Base-by-base conservation (phyloP, 2,113 vertebrate species). In the Ibidorhyncha struthersii region DNA sequence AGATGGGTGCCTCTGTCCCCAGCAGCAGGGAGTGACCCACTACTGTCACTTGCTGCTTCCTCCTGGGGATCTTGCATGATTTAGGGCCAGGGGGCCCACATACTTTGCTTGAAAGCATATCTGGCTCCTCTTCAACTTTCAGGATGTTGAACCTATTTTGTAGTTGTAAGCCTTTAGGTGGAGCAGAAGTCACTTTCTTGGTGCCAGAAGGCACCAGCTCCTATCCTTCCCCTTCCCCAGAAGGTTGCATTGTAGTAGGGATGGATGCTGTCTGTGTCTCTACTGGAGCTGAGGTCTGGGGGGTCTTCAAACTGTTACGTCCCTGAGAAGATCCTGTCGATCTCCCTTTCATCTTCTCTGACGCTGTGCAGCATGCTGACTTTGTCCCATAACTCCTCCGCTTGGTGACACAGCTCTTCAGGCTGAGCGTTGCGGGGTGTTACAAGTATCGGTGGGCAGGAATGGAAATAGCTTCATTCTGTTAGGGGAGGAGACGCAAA, bases 351-450 rank as follows among this genome's bases (percentile, higher is more conserved):
- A 8, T 13, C 32, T 32, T 45, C 72, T 12, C 1, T 3, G 71
- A 8, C 4, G 12, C 58, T 17, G 47, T 40, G 83, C 53, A 67
- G 61, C 71, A 8, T 5, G 3, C n/a, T 25, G 65, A 2, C 25
- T 36, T 65, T 22, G 62, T 59, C 40, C 73, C 1, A 0, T 7
- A 9, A 26, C 65, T n/a, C 66, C 43, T 67, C 41, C 12, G 4
- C 27, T 40, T 45, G 72, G 25, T 56, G 82, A 67, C 66, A 9
- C n/a, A 16, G 49, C 80, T 74, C 61, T 10, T n/a, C 34, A 61
- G 70, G 52, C 53, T 27, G 82, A 29, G 10, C 0, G 1, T 34
- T 58, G 5, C 3, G 26, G 30, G 11, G 4, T 47, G 34, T 8
- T 21, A 12, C 20, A 19, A 32, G 16, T 11, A 17, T 40, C 1